Conservation (phyloP, 2,888 invertebrate species). For the Brachylomia viminalis region DNA sequence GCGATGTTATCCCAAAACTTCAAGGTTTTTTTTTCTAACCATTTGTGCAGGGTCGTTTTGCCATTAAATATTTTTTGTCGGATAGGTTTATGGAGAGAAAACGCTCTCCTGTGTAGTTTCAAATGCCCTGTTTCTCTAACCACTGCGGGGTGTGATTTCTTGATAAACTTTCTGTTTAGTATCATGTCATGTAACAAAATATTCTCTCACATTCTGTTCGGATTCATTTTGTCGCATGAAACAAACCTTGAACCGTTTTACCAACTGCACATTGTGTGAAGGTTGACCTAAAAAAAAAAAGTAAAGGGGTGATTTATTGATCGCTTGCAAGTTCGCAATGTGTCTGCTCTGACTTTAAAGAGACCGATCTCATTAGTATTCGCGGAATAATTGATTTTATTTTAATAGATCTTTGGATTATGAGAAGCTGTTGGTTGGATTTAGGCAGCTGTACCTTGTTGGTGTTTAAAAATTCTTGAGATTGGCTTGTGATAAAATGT, state of each 20-base stretch:
- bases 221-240: not conserved
- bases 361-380: not conserved
- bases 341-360: constrained; percentile 9
- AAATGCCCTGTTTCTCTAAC: not conserved
- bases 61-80: not conserved
- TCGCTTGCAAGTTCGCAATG: constrained; percentile 18
- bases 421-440: not conserved
- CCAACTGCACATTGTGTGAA: not conserved
- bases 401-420: not conserved
- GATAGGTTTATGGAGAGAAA: no score
- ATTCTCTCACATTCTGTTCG: no score
- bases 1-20: not conserved
- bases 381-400: not conserved
- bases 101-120: not conserved
- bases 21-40: not conserved
- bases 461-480: not conserved
- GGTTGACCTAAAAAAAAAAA: not conserved
- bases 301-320: constrained; percentile 25
- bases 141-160: not conserved
- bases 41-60: not conserved
- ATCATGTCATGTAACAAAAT: not conserved
- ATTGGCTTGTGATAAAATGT: not conserved
- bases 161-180: not conserved
- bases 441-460: no score
- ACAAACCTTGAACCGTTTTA: not conserved